These are phyloP conservation scores for Microtus oregoni DNA, from an alignment of 2,113 vertebrate species.

Conservation along the genomic window DNA sequence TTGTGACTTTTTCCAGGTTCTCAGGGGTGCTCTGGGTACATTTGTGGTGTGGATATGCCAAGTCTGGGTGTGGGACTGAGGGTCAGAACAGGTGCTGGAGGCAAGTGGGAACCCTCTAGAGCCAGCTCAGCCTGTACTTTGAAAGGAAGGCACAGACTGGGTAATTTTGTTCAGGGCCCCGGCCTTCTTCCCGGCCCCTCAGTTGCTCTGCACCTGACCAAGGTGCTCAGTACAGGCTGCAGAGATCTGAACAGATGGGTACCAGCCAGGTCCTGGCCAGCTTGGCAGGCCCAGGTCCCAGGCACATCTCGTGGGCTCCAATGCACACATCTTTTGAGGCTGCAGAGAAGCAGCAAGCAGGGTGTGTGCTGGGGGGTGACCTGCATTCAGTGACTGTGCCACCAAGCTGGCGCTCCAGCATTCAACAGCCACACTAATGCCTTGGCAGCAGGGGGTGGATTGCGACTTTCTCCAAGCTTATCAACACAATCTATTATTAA, in stretches of 20 bases:
- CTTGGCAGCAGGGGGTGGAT: constrained; percentile 90
- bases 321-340: background rate
- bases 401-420: background rate
- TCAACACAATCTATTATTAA: constrained; percentile 93
- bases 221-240: background rate
- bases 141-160: background rate
- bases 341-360: background rate
- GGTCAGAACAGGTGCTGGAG: background rate
- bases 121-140: background rate
- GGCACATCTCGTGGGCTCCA: background rate
- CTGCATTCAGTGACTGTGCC: background rate
- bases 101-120: background rate
- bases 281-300: constrained; percentile 60
- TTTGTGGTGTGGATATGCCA: background rate
- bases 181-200: background rate
- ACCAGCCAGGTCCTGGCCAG: background rate
- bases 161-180: background rate
- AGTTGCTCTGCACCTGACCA: background rate
- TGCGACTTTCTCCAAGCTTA: constrained; percentile 90
- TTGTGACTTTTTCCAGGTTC: background rate
- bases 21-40: background rate
- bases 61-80: background rate
- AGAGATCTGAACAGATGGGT: background rate
- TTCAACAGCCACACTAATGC: constrained; percentile 86
- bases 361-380: constrained; percentile 31